Evolutionary conservation across 2,888 invertebrate species (phyloP), one percentile per base, ranked within the genome.

Genomic region (Dryobotodes eremita): DNA sequence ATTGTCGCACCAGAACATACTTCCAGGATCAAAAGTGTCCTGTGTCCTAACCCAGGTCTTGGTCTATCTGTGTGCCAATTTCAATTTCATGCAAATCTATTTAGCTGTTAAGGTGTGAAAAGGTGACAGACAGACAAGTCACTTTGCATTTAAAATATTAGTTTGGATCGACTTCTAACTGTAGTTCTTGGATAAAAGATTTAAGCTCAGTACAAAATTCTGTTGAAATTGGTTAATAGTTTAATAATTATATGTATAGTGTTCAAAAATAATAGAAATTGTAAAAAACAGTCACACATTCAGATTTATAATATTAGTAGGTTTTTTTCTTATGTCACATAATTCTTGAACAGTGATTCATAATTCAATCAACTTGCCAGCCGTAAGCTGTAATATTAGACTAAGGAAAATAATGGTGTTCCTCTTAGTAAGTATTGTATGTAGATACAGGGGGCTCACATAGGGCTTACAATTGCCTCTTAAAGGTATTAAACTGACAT

Each of bases 321-420:
- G 2, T 17, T 48, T 70, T 77, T 69, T 50, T 46, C 17, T 23
- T n/a, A 53, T 31, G 26, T 62, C 8, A 36, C 42, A 59, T 64
- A 15, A 62, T 57, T 36, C 17, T 59, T 66, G 2, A 66, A 66
- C 10, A 26, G 23, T 80, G 75, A 81, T 13, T 81, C 59, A 78
- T 62, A 70, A 48, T 55, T 62, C 26, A 55, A 23, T 64, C 23
- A 79, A 62, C 36, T 36, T 77, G n/a, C 46, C 48, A 4, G 20
- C 23, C 0, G 5, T 59, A 53, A 48, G 26, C 17, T 71, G 11
- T 42, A 26, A 13, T 80, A 66, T 46, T 59, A 46, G 6, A 59
- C 42, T 68, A 55, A 75, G 79, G 66, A 80, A 80, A 80, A 80
- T 53, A 61, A 61, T 68, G n/a, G 13, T 26, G 23, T 42, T 70